Percentiles rank a stretch among this genome's conserved stretches.
These are phyloP conservation scores for Drosophila willistoni DNA, from an alignment of 1,140 invertebrate genomes.

Conservation along the genomic window DNA sequence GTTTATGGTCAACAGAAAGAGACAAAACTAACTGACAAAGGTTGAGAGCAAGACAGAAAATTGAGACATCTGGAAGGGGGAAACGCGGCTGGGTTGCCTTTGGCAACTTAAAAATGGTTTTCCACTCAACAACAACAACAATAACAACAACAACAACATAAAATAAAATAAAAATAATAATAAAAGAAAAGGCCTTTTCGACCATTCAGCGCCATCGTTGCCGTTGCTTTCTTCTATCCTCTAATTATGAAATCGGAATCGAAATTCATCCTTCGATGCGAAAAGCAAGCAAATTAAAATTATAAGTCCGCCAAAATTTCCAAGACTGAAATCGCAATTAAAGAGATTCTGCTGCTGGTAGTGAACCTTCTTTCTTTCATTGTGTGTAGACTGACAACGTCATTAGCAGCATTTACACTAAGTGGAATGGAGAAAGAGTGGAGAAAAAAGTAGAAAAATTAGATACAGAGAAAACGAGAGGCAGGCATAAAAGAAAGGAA, in stretches of 20 bases:
- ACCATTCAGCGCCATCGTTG: slow-evolving; percentile 1
- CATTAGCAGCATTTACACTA: slow-evolving; percentile 81
- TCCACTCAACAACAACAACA: not conserved
- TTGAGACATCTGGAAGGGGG: not conserved
- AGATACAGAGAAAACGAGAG: slow-evolving; percentile 36
- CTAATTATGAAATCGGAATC: slow-evolving; percentile 74
- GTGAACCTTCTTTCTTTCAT: slow-evolving; percentile 42
- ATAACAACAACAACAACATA: not conserved
- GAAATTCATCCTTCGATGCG: slow-evolving; percentile 46
- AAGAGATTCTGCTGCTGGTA: slow-evolving; percentile 27
- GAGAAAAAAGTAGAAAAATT: slow-evolving; percentile 39
- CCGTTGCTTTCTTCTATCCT: slow-evolving; percentile 3
- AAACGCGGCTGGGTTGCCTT: not conserved
- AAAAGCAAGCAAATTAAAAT: slow-evolving; percentile 79
- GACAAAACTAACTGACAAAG: slow-evolving; percentile 5
- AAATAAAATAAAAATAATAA: not conserved
- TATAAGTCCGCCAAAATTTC: slow-evolving; percentile 73
- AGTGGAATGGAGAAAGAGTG: slow-evolving; percentile 73
- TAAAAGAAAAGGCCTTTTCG: not conserved
- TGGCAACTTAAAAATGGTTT: slow-evolving; percentile 17
- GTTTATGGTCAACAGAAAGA: slow-evolving; percentile 29
- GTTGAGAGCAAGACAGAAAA: slow-evolving; percentile 11
- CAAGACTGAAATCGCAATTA: slow-evolving; percentile 70
- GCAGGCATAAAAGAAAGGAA: slow-evolving; percentile 32
- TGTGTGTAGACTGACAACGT: slow-evolving; percentile 52